A percentile compares a stretch with the other conserved stretches of the same genome.
Evolutionary conservation across 2,113 vertebrate species (phyloP).

Genomic region (Sylvilagus bachmani): DNA sequence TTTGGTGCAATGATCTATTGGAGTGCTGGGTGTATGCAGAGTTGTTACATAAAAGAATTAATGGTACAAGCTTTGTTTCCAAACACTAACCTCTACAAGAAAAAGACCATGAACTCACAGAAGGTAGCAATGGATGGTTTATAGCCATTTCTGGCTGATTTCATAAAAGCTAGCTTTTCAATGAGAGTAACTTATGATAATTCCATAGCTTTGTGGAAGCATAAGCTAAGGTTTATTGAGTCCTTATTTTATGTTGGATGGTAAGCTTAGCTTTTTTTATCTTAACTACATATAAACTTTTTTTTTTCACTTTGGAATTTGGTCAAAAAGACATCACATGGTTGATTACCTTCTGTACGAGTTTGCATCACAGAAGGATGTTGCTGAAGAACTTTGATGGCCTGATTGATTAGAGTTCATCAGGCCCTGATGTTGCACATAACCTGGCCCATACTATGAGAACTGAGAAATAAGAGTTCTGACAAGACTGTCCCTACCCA

Average conservation of each 20-base stretch:
- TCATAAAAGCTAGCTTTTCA: neutral
- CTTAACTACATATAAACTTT: neutral
- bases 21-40: neutral
- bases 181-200: neutral
- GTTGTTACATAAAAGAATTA: neutral
- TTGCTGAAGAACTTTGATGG: neutral
- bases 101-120: neutral
- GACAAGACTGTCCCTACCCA: neutral
- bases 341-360: neutral
- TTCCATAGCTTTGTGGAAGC: neutral
- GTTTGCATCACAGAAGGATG: neutral
- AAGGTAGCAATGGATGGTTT: neutral
- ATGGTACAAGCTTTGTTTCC: neutral
- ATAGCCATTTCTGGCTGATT: neutral
- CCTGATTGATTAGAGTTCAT: neutral
- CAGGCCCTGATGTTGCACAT: neutral
- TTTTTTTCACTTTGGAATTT: fast-evolving
- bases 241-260: neutral
- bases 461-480: neutral
- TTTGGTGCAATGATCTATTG: neutral
- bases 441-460: neutral
- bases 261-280: neutral
- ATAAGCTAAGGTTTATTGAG: neutral
- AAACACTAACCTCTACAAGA: neutral
- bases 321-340: neutral